Percentiles rank a stretch among this genome's conserved stretches.
These are phyloP conservation scores for Agrilus cyanescens DNA, from an alignment of 2,888 invertebrate species.

Conservation along the genomic window DNA sequence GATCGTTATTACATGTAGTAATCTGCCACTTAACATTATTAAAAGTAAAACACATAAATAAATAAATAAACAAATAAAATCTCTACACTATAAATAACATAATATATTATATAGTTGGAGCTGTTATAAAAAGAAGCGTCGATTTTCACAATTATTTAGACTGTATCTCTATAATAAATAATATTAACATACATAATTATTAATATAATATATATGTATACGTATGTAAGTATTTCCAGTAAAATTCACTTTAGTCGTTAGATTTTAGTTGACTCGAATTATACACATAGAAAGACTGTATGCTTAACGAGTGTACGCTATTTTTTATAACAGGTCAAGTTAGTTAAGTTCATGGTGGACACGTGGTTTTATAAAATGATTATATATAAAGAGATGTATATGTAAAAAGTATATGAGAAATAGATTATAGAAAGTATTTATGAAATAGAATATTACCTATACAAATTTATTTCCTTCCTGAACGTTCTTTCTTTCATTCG, in stretches of 20 bases:
- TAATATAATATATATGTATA: slow-evolving; percentile 15
- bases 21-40: slow-evolving; percentile 33
- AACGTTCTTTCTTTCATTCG: slow-evolving; percentile 1
- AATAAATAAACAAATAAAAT: too few relatives aligned
- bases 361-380: slow-evolving; percentile 37
- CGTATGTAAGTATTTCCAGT: slow-evolving; percentile 19
- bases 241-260: slow-evolving; percentile 27
- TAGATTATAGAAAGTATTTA: slow-evolving; percentile 33
- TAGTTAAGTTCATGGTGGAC: slow-evolving; percentile 35
- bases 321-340: slow-evolving; percentile 26
- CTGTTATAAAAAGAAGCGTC: slow-evolving; percentile 18
- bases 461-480: slow-evolving; percentile 4
- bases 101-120: slow-evolving; percentile 16
- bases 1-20: slow-evolving; percentile 22
- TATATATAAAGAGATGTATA: slow-evolving; percentile 37
- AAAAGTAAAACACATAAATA: slow-evolving; percentile 32
- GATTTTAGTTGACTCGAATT: slow-evolving; percentile 21
- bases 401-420: slow-evolving; percentile 37
- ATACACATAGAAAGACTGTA: slow-evolving; percentile 34
- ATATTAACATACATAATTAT: slow-evolving; percentile 2
- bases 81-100: slow-evolving; percentile 29
- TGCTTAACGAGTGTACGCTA: slow-evolving; percentile 26
- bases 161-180: slow-evolving; percentile 18
- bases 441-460: slow-evolving; percentile 28
- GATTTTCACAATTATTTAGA: slow-evolving; percentile 22